Percentiles rank a stretch among this genome's conserved stretches.
Conservation (phyloP, 2,888 invertebrate genomes). For the Lasius platythorax region DNA sequence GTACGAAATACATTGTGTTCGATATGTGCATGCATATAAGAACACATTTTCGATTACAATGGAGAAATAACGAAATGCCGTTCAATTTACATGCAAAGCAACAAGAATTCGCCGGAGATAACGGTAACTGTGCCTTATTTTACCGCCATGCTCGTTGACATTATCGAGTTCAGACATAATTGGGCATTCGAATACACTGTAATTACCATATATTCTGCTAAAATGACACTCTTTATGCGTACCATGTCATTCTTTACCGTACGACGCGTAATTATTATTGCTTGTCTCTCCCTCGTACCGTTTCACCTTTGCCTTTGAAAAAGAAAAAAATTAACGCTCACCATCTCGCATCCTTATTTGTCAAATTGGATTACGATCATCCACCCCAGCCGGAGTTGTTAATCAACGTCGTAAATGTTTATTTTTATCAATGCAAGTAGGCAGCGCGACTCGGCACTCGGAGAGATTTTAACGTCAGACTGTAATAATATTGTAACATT, state of each 20-base stretch:
- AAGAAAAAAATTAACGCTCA: constrained; percentile 33
- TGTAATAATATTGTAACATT: constrained; percentile 40
- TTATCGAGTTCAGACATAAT: constrained; percentile 63
- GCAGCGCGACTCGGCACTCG: neutral
- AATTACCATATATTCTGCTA: constrained; percentile 65
- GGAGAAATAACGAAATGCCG: constrained; percentile 50
- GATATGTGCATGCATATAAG: neutral
- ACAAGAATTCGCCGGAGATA: constrained; percentile 54
- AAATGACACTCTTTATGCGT: constrained; percentile 60
- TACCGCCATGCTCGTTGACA: constrained; percentile 48
- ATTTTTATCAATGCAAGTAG: constrained; percentile 31
- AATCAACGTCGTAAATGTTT: constrained; percentile 29
- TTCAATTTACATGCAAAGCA: constrained; percentile 58
- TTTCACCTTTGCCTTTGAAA: constrained; percentile 7
- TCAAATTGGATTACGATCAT: constrained; percentile 42
- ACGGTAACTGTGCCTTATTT: constrained; percentile 66
- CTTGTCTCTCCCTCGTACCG: neutral
- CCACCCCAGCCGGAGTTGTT: neutral
- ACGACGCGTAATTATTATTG: constrained; percentile 48
- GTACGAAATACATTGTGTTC: neutral
- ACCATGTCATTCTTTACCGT: constrained; percentile 34
- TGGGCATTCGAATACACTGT: constrained; percentile 63
- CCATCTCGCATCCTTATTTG: constrained; percentile 11
- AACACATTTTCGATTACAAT: constrained; percentile 30
- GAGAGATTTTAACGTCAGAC: constrained; percentile 17